Evolutionary conservation across 2,888 invertebrate species (phyloP), one percentile per base, ranked within the genome.

Genomic region (Pogonocherus hispidulus): DNA sequence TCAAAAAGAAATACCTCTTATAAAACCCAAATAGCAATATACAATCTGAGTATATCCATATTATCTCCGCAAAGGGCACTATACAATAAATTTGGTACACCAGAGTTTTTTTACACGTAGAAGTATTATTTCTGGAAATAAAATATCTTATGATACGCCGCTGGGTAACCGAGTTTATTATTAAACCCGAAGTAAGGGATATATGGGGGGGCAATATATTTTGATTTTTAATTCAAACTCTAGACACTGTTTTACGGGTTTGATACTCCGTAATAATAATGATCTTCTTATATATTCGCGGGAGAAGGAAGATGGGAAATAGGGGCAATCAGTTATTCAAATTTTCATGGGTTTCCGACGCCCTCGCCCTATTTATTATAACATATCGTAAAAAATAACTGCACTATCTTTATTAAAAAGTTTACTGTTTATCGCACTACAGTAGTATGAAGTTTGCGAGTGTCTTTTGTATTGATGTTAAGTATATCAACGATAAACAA

Each of bases 181-280:
- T 80, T 81, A 81, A 81, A 80, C 76, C 74, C 77, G 79, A 44
- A 60, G 51, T 52, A 60, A 46, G 79, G 80, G 79, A 83, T 83
- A 84, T 82, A 83, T 82, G 82, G 80, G 65, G 79, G 77, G 79
- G 84, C 84, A 81, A 85, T 84, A 84, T 85, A 84, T 85, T 84
- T 84, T 84, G 84, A 84, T 84, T 84, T 84, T 84, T 84, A 84
- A 84, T 84, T 84, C 84, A 83, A 81, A 82, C 81, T 81, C 82
- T 63, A 81, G 83, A 82, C 83, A 83, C 79, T 80, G 82, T 80
- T 82, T 80, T 81, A 82, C 81, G 79, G 80, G 66, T 81, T 81
- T 83, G 81, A 82, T 82, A 83, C 82, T 77, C 81, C 79, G 78
- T 74, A 76, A 82, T 81, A 82, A 82, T 82, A 81, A 81, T 82